Evolutionary conservation across 2,797 vertebrate species (phyloP).

Genomic region (Hozukius guyotensis): DNA sequence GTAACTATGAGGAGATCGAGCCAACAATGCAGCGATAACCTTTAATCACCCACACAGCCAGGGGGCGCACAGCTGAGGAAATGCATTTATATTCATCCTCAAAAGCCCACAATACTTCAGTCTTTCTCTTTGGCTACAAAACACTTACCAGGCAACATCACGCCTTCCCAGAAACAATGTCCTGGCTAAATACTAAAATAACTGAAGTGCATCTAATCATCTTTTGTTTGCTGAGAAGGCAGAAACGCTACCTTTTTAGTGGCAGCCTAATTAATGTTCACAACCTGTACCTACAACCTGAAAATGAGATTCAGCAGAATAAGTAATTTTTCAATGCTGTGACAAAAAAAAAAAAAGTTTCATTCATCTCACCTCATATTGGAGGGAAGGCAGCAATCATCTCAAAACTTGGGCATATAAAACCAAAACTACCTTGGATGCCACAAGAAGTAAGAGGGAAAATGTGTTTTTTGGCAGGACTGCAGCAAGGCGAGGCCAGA

Average conservation of each 20-base stretch:
- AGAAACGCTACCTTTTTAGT: not conserved
- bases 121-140: not conserved
- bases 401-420: not conserved
- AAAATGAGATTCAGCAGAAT: not conserved
- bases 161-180: not conserved
- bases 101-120: not conserved
- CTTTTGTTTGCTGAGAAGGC: not conserved
- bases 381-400: not conserved
- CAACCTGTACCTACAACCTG: not conserved
- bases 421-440: not conserved
- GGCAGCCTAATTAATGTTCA: not conserved
- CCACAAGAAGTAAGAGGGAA: not conserved
- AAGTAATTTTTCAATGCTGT: not conserved
- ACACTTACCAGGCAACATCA: not conserved
- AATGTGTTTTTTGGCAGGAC: not conserved
- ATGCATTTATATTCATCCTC: not conserved
- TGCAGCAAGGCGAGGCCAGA: not conserved
- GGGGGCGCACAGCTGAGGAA: not conserved
- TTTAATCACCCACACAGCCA: conserved; percentile 3
- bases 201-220: not conserved
- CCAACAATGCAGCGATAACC: not conserved
- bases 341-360: not conserved
- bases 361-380: not conserved
- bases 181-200: not conserved
- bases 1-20: not conserved